Conservation (phyloP, 2,888 invertebrate species). For the Tachina grossa region DNA sequence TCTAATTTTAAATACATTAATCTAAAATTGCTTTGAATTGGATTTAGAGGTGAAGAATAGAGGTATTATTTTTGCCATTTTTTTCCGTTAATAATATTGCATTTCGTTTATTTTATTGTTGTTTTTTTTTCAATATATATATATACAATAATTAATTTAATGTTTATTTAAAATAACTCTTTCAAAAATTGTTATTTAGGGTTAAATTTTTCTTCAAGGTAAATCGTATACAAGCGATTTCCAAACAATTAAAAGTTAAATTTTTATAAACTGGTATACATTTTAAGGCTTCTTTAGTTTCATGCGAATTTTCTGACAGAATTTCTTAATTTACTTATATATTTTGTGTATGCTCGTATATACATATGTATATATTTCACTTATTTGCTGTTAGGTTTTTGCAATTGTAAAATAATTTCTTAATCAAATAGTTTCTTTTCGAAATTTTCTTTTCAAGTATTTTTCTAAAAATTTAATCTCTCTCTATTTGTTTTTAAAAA, state of each 20-base stretch:
- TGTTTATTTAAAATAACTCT: conserved; percentile 20
- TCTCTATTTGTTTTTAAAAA: conserved; percentile 27
- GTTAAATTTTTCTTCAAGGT: conserved; percentile 60
- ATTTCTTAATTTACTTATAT: neutral
- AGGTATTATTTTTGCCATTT: conserved; percentile 34
- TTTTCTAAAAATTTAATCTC: conserved; percentile 38
- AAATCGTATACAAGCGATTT: conserved; percentile 76
- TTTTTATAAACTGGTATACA: conserved; percentile 82
- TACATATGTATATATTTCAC: neutral
- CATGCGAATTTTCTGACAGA: conserved; percentile 4
- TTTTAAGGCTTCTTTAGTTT: conserved; percentile 81
- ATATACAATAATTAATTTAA: conserved; percentile 35
- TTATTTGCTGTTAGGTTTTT: conserved; percentile 30
- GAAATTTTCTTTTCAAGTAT: conserved; percentile 16
- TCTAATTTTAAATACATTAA: conserved; percentile 35
- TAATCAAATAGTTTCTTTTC: neutral
- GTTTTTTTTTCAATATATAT: conserved; percentile 33
- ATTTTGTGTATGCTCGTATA: neutral
- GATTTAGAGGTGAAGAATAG: conserved; percentile 38
- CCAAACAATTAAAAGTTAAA: conserved; percentile 46
- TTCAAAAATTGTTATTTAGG: conserved; percentile 5
- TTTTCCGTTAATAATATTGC: conserved; percentile 46
- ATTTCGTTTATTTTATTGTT: neutral
- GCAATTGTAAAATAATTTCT: conserved; percentile 1
- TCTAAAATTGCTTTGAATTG: conserved; percentile 69